Evolutionary conservation across 2,888 invertebrate genomes (phyloP), one percentile per base, ranked within the genome.

Genomic region (Ectemnius cavifrons): DNA sequence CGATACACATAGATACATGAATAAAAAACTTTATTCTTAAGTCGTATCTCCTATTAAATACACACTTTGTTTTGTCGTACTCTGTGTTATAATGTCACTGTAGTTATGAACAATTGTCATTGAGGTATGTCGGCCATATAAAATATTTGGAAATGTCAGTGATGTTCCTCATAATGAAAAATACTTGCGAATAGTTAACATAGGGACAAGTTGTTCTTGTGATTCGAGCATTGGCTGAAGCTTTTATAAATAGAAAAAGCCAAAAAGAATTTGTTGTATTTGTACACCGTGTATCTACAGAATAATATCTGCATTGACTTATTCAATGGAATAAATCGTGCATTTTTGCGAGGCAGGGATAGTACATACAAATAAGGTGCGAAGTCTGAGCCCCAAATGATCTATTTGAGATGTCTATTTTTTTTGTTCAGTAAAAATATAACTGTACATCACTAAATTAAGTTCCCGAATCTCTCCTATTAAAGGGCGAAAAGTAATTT

Each of bases 1-100:
- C 77, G 4, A 81, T 85, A 73, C 74, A 83, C 6, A 60, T 68
- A 61, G 66, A 37, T 73, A 72, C 75, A 82, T 61, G 73, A 82
- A 82, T 80, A 82, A 81, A 83, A 76, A 82, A 78, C 47, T 82
- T 81, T 77, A 81, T 83, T 81, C 70, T 60, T 63, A 73, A 66
- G 61, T 67, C 72, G 61, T 61, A 72, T 78, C 0, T 60, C 76
- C 68, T 79, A 74, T 76, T 73, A 73, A 79, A 81, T 73, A 77
- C 70, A 79, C 73, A 68, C 68, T 56, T 64, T 72, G 47, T 63
- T 63, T 37, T 37, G 63, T 78, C 67, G 66, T 75, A 73, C 71
- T 63, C 14, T 77, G 71, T 73, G 57, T 67, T 49, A 63, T 74
- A 75, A 61, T 56, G 72, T 74, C 57, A 52, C 62, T 69, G 49